These are phyloP conservation scores for Noctua fimbriata DNA, from an alignment of 2,888 invertebrate species.

Conservation along the genomic window DNA sequence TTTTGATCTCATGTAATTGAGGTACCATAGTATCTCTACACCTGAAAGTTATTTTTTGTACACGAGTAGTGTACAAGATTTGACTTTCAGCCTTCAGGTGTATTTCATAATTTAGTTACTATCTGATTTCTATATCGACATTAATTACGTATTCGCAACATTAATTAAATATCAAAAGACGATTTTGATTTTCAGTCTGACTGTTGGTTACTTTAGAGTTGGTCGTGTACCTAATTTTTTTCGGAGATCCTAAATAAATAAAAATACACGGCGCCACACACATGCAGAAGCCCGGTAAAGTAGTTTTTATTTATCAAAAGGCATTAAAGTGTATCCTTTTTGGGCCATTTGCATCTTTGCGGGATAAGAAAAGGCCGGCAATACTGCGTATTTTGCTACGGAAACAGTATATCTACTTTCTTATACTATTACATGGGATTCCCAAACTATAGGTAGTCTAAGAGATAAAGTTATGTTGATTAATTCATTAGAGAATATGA, in stretches of 20 bases:
- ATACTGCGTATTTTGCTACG: constrained; percentile 3
- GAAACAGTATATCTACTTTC: constrained; percentile 12
- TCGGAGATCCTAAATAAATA: constrained; percentile 23
- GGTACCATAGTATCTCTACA: background rate
- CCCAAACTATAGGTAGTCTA: background rate
- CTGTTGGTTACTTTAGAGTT: constrained; percentile 3
- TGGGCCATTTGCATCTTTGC: constrained; percentile 23
- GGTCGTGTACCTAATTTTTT: background rate
- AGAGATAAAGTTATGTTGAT: constrained; percentile 5
- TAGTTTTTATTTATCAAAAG: constrained; percentile 43
- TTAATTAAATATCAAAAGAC: background rate
- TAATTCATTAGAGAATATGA: constrained; percentile 30
- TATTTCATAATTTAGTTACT: background rate
- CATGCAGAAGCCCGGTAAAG: background rate
- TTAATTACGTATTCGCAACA: background rate
- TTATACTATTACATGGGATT: background rate
- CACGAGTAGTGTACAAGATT: background rate
- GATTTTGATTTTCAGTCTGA: background rate
- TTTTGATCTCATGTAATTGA: background rate
- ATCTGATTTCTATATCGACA: background rate
- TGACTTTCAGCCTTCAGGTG: background rate
- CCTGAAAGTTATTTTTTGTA: background rate
- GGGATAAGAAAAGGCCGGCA: constrained; percentile 5
- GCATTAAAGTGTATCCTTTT: constrained; percentile 38
- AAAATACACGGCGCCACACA: background rate